Evolutionary conservation across 1,140 invertebrate genomes (phyloP), one percentile per base, ranked within the genome.

Genomic region (Procambarus clarkii): DNA sequence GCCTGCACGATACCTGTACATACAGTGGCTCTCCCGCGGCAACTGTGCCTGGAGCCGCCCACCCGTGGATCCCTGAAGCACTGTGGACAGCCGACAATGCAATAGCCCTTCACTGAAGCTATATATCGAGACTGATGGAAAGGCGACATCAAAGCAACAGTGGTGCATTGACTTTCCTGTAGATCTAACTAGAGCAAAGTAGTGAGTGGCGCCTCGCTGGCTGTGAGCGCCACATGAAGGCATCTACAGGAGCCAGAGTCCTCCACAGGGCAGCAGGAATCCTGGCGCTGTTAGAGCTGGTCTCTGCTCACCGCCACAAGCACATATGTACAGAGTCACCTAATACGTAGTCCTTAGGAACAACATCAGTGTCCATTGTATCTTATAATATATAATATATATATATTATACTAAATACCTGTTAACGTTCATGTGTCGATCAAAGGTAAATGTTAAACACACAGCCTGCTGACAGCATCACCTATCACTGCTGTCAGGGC

Each of bases 241-340:
- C 15, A 45, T 15, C 24, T 34, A 34, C 34, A 34, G 34, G 34
- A 34, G 69, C 5, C 45, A 44, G 78, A 45, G 13, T 69, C 18
- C 18, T 46, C 86, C 58, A 54, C 60, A 50, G 76, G 21, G 54
- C 54, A 34, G 76, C 86, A 24, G 88, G 69, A 71, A 74, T 76
- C 84, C 80, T 48, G 69, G 58, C 48, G 80, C 69, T 89, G 88
- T 82, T 74, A 84, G 88, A 91, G 88, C 88, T 91, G 88, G 88
- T 60, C 88, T 91, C 88, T 84, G 88, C 81, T 34, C 34, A 34
- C 34, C 34, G 34, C 34, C 34, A 34, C 34, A 34, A 34, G 34
- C 34, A 34, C 34, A 34, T 34, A 34, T 34, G 34, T 91, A 84
- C 88, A 84, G 81, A 83, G 88, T 82, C 88, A 77, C 15, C 81